Base-by-base conservation (phyloP, 2,113 vertebrate genomes). In the Halichoerus grypus region DNA sequence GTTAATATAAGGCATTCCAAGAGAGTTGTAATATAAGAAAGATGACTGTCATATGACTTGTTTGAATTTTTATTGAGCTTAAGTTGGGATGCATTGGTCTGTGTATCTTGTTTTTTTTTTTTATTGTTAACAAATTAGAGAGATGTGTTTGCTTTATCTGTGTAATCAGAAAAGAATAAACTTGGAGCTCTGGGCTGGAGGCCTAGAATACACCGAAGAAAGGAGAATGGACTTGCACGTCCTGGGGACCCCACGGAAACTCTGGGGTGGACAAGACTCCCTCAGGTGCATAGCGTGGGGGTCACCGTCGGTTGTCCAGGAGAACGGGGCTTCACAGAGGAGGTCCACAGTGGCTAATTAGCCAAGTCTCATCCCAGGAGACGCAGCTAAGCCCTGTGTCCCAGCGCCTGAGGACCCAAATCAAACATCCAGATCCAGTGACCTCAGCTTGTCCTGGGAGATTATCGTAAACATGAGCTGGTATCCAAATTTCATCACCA, bases 251-350 rank as follows among this genome's bases (percentile, higher is more conserved):
- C 0, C 46, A 16, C 31, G 46, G 77, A 24, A 22, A 51, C 7
- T 0, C 72, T 9, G 39, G 82, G 71, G 21, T 5, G 1, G 19
- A 19, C 1, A 0, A 8, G 74, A 10, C 42, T 53, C 53, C 63
- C 19, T 46, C 83, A 72, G 63, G 21, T 12, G 8, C 22, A 0
- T 10, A 1, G 36, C 9, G 0, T 4, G 3, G 19, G 10, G 59
- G 65, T 49, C 28, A 2, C 65, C 36, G 13, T 36, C 36, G 19
- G 18, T 10, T 31, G 77, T 55, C 77, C 84, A 7, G 18, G 76
- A 55, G 84, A 55, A 85, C 22, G 49, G n/a, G 9, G 7, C 21
- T 7, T 55, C 71, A 14, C 72, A 46, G 61, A 63, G n/a, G 28
- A 31, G 31, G 28, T 36, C 80, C 53, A 31, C 36, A 16, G 18